These are phyloP conservation scores for Musca domestica DNA, from an alignment of 1,140 invertebrate genomes.

Conservation along the genomic window DNA sequence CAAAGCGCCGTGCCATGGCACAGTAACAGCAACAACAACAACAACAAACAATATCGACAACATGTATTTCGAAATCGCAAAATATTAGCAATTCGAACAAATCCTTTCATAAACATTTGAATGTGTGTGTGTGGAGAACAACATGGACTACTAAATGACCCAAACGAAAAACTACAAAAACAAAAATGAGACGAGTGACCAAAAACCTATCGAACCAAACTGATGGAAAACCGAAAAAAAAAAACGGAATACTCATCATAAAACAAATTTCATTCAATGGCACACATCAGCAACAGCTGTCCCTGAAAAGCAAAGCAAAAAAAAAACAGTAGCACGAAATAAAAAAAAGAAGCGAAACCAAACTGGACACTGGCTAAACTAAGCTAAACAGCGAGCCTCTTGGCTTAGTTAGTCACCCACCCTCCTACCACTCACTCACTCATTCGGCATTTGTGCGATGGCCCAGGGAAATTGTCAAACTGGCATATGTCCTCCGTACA, in stretches of 20 bases:
- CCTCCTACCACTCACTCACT: too few species aligned
- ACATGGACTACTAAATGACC: neutral
- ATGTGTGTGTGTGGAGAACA: too few species aligned
- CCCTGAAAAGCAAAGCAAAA: neutral
- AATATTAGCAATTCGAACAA: constrained; percentile 1
- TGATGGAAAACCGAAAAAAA: neutral
- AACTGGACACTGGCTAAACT: constrained; percentile 14
- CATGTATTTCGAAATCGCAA: neutral
- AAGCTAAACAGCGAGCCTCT: neutral
- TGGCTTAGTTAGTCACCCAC: too few species aligned
- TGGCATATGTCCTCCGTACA: neutral
- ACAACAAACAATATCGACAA: neutral
- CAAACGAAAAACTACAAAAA: neutral
- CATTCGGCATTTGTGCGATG: neutral
- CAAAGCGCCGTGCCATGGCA: neutral
- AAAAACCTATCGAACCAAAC: constrained; percentile 1
- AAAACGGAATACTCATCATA: constrained; percentile 16
- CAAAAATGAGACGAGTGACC: neutral
- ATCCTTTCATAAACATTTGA: too few species aligned
- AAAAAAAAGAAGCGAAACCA: too few species aligned
- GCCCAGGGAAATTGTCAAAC: neutral
- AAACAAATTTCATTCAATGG: constrained; percentile 20
- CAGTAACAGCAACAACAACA: neutral
- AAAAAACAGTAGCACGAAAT: too few species aligned
- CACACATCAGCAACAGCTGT: constrained; percentile 22